phyloP scores from a whole-genome alignment of 2,113 vertebrate species.

The Abramis brama region DNA sequence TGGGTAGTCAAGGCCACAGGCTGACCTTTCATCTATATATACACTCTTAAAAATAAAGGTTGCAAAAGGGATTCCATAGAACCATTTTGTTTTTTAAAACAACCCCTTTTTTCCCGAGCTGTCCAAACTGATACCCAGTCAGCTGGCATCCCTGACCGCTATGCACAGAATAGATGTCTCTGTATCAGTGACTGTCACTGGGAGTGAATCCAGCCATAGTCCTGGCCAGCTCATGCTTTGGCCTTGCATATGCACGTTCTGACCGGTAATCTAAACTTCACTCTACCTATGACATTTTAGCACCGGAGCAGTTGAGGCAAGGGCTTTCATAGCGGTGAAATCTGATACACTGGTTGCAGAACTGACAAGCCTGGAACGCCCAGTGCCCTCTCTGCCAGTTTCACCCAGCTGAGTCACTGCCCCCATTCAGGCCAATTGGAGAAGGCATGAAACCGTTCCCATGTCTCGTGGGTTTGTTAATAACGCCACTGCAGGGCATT shows the following conservation, averaged over 20 bases:
- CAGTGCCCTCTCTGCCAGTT: constrained; percentile 29
- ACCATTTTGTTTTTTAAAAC: no score
- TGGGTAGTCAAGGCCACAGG: constrained; percentile 38
- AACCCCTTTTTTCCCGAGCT: constrained; percentile 11
- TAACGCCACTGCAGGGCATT: not conserved
- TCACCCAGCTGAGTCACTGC: constrained; percentile 35
- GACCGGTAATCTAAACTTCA: not conserved
- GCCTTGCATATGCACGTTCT: constrained; percentile 23
- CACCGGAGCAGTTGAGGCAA: not conserved
- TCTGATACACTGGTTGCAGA: constrained; percentile 8
- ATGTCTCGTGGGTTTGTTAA: constrained; percentile 9
- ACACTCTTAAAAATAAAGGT: no score
- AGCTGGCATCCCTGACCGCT: constrained; percentile 1
- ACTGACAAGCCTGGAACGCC: not conserved
- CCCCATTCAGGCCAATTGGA: not conserved
- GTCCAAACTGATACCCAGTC: constrained; percentile 43
- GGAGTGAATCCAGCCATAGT: not conserved
- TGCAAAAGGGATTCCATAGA: no score
- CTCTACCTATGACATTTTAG: constrained; percentile 27
- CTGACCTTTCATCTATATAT: constrained; percentile 50
- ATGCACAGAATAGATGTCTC: not conserved
- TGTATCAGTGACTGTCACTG: not conserved
- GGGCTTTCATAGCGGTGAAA: not conserved
- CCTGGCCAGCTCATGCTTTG: constrained; percentile 18
- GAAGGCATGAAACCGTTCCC: not conserved